Conservation (phyloP, 2,797 vertebrate species). For the Poeciliopsis turneri region DNA sequence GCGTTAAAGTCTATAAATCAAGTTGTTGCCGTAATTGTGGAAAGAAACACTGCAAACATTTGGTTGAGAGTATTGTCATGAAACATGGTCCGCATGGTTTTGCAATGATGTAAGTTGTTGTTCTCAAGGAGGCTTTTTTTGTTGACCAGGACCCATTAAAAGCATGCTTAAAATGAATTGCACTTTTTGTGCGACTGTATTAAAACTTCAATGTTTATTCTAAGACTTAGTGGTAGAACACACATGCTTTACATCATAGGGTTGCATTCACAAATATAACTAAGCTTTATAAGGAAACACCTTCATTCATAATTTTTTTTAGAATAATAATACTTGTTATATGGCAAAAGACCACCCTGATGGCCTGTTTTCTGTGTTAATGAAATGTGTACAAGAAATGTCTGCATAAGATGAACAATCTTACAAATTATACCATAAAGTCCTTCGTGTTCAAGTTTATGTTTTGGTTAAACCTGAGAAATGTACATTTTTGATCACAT, state of each 20-base stretch:
- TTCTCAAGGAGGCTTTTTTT: conserved; percentile 1
- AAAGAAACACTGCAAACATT: conserved; percentile 48
- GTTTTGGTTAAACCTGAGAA: not conserved
- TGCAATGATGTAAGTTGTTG: conserved; percentile 41
- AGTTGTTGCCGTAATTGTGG: conserved; percentile 29
- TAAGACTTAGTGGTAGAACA: conserved; percentile 31
- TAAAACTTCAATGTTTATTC: conserved; percentile 10
- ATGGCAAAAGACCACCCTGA: not conserved
- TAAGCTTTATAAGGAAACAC: not conserved
- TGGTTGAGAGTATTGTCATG: conserved; percentile 40
- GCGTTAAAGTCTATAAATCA: conserved; percentile 35
- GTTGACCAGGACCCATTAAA: conserved; percentile 9
- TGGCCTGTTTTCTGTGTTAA: not conserved
- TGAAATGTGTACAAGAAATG: not conserved
- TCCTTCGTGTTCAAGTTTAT: not conserved
- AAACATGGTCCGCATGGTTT: conserved; percentile 53
- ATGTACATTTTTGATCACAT: not conserved
- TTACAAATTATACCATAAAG: not conserved
- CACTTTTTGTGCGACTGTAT: conserved; percentile 24
- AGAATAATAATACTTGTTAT: not conserved
- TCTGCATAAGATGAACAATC: not conserved
- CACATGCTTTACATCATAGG: conserved; percentile 32
- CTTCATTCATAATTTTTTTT: not conserved
- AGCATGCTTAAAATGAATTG: not conserved
- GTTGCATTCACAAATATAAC: not conserved